These are phyloP conservation scores for Carlito syrichta DNA, from an alignment of 2,113 vertebrate genomes.

Conservation along the genomic window DNA sequence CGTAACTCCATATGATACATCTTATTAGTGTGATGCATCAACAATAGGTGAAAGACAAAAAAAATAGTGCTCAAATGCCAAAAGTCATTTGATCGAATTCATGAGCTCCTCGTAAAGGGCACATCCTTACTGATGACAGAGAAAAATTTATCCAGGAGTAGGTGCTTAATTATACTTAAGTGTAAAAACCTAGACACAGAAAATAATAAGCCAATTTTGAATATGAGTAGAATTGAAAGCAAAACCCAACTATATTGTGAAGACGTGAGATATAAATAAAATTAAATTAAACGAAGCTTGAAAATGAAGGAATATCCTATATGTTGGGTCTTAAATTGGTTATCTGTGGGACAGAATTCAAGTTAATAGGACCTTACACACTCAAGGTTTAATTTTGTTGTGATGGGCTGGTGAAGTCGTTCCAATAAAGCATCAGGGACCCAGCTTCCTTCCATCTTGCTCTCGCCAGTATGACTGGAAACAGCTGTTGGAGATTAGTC, in stretches of 20 bases:
- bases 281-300: not conserved
- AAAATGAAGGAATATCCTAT: not conserved
- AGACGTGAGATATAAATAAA: not conserved
- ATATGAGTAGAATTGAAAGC: not conserved
- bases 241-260: not conserved
- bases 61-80: not conserved
- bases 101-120: not conserved
- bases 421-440: not conserved
- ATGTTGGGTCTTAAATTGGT: not conserved
- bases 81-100: not conserved
- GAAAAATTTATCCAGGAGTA: not conserved
- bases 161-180: not conserved
- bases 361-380: not conserved
- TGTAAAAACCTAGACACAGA: not conserved
- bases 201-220: not conserved
- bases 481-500: not conserved
- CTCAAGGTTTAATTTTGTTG: not conserved
- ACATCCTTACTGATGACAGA: no score
- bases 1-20: not conserved
- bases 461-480: not conserved
- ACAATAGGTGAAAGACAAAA: not conserved
- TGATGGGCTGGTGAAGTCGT: not conserved
- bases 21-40: not conserved
- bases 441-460: not conserved
- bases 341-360: not conserved